Percentiles rank a stretch among this genome's conserved stretches.
phyloP scores from a whole-genome alignment of 2,113 vertebrate species.

The Noturus placidus region DNA sequence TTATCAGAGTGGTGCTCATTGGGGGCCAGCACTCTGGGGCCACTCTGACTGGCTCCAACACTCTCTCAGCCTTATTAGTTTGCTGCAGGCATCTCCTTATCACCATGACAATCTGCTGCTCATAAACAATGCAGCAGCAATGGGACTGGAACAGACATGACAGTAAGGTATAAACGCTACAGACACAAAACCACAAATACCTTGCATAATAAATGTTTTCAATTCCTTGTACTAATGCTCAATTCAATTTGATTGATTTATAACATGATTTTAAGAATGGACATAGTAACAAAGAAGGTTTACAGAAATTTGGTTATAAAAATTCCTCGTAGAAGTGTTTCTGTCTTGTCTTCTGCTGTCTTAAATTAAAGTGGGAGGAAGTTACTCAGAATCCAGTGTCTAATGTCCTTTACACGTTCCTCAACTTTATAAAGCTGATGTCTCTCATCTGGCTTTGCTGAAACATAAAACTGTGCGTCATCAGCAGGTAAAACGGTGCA shows the following conservation, averaged over 20 bases:
- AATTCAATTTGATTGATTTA: neutral
- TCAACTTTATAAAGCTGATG: neutral
- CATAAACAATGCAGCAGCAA: conserved; percentile 52
- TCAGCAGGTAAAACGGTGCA: neutral
- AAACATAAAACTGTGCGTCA: neutral
- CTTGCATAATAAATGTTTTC: neutral
- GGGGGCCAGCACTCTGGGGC: conserved; percentile 43
- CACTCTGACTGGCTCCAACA: conserved; percentile 47
- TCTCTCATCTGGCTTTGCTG: neutral
- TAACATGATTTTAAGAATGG: neutral
- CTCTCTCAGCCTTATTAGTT: conserved; percentile 51
- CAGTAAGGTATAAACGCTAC: neutral
- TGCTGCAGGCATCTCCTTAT: conserved; percentile 46
- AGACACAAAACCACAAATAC: conserved; percentile 11
- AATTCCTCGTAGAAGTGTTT: neutral
- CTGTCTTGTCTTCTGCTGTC: neutral
- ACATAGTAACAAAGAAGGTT: neutral
- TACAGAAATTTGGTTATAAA: neutral
- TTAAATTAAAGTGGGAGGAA: neutral
- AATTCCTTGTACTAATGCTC: neutral
- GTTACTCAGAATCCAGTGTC: no score
- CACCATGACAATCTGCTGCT: conserved; percentile 53
- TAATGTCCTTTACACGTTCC: no score
- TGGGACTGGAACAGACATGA: conserved; percentile 33
- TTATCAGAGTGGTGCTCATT: conserved; percentile 53